Percentiles rank a stretch among this genome's conserved stretches.
These are phyloP conservation scores for Staurois parvus DNA, from an alignment of 2,797 vertebrate genomes.

Conservation along the genomic window DNA sequence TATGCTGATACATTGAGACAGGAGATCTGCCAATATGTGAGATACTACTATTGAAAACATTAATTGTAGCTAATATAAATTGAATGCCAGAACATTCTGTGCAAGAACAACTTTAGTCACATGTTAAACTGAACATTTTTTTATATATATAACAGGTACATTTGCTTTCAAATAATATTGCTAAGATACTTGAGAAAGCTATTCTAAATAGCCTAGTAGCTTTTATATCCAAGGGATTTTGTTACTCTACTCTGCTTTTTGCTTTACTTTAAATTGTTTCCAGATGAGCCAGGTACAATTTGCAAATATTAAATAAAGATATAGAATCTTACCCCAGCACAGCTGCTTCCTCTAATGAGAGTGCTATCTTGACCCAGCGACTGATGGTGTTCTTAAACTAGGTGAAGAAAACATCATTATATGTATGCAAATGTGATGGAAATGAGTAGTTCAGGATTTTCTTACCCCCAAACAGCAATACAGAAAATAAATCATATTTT, in stretches of 20 bases:
- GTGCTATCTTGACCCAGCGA: constrained; percentile 28
- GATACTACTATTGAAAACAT: too few species aligned
- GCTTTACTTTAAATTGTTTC: constrained; percentile 8
- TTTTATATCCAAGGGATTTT: not conserved
- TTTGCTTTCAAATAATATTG: not conserved
- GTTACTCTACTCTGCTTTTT: constrained; percentile 11
- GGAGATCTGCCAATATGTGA: too few species aligned
- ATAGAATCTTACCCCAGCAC: constrained; percentile 7
- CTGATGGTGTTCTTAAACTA: constrained; percentile 19
- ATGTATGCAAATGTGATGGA: constrained; percentile 25
- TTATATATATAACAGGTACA: not conserved
- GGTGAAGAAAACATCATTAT: constrained; percentile 38
- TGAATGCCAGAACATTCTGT: too few species aligned
- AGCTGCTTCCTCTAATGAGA: constrained; percentile 38
- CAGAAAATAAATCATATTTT: not conserved
- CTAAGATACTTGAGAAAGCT: not conserved
- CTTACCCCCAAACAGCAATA: not conserved
- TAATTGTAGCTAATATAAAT: too few species aligned
- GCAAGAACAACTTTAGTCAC: too few species aligned
- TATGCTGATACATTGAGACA: too few species aligned
- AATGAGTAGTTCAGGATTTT: not conserved
- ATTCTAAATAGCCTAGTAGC: too few species aligned
- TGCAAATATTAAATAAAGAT: constrained; percentile 30
- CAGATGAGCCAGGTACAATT: constrained; percentile 9
- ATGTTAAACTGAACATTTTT: too few species aligned